Evolutionary conservation across 2,113 vertebrate species (phyloP).

Genomic region (Eulemur macaco): DNA sequence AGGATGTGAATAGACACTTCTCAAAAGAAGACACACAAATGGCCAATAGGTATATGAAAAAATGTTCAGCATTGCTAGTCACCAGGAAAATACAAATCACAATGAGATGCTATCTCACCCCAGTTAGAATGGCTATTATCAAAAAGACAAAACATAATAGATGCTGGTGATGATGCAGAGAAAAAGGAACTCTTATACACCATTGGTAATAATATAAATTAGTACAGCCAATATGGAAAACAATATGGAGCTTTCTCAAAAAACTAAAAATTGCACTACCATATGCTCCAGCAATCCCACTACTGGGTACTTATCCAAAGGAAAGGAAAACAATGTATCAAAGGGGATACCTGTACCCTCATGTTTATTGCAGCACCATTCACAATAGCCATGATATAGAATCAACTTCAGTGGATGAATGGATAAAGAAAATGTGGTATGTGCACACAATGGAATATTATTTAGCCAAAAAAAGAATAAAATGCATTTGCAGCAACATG

Average conservation of each 20-base stretch:
- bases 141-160: background rate
- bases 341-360: background rate
- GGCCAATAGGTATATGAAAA: background rate
- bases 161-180: background rate
- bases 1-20: background rate
- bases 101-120: background rate
- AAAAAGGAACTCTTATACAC: background rate
- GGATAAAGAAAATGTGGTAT: background rate
- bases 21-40: background rate
- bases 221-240: background rate
- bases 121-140: background rate
- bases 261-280: background rate
- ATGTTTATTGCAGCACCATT: background rate
- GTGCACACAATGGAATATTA: background rate
- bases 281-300: background rate
- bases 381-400: background rate
- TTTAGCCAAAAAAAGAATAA: background rate
- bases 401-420: background rate
- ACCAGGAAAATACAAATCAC: background rate
- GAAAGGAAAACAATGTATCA: background rate
- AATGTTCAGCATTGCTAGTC: background rate
- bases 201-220: background rate
- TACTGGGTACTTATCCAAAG: background rate
- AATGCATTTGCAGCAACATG: background rate
- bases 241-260: background rate